A percentile compares a stretch with the other conserved stretches of the same genome.
Conservation (phyloP, 2,888 invertebrate genomes). For the Clepsis dumicolana region DNA sequence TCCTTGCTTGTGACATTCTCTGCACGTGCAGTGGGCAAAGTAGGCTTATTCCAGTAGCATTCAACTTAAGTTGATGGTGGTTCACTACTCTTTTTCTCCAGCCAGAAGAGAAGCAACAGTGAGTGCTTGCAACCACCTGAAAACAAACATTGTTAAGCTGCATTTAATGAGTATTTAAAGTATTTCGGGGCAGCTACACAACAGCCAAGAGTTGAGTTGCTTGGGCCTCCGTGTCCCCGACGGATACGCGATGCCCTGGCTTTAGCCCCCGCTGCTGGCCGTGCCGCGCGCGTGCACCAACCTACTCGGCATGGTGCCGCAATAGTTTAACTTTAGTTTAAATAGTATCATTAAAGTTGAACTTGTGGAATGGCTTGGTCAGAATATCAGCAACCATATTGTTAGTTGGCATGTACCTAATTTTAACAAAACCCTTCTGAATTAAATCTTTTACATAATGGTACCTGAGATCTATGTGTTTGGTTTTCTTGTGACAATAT, state of each 20-base stretch:
- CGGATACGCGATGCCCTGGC: neutral
- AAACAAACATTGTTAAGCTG: no score
- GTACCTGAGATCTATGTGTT: neutral
- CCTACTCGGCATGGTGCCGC: neutral
- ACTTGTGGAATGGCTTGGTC: neutral
- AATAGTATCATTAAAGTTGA: no score
- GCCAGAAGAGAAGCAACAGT: slow-evolving; percentile 26
- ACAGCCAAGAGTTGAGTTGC: neutral
- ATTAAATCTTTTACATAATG: neutral
- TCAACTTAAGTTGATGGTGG: slow-evolving; percentile 15
- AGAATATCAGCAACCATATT: neutral
- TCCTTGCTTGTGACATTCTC: slow-evolving; percentile 7
- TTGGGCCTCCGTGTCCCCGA: neutral
- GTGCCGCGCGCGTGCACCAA: slow-evolving; percentile 1
- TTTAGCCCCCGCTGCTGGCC: slow-evolving; percentile 1
- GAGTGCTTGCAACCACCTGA: slow-evolving; percentile 38
- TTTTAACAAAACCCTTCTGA: neutral
- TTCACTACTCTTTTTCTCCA: slow-evolving; percentile 20
- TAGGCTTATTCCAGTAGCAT: slow-evolving; percentile 30
- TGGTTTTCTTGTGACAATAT: neutral
- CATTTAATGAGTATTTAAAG: no score
- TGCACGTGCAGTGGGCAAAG: neutral
- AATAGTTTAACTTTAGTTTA: no score
- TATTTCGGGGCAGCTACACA: no score
- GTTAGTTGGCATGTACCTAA: neutral